A percentile compares a stretch with the other conserved stretches of the same genome.
Evolutionary conservation across 2,113 vertebrate species (phyloP).

Genomic region (Athene cunicularia): DNA sequence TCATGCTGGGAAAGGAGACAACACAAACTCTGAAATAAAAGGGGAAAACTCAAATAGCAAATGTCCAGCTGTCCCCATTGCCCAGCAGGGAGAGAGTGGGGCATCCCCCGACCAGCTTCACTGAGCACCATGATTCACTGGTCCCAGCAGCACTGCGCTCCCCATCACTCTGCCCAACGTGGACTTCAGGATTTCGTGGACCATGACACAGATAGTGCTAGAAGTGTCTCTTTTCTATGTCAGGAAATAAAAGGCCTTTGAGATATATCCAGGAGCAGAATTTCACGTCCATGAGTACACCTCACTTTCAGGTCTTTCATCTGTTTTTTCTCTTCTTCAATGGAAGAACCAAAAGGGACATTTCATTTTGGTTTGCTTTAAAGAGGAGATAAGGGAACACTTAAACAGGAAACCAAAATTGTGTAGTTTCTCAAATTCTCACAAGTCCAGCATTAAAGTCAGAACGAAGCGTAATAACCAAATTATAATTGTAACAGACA

Average conservation of each 20-base stretch:
- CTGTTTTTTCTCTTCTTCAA: neutral
- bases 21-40: accelerated
- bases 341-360: neutral
- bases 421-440: neutral
- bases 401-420: neutral
- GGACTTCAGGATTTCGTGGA: neutral
- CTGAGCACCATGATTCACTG: neutral
- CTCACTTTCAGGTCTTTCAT: neutral
- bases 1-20: neutral
- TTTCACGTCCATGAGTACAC: neutral
- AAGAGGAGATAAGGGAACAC: neutral
- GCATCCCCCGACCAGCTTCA: no score
- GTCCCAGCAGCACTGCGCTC: neutral
- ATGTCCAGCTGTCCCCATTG: neutral
- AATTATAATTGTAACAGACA: neutral
- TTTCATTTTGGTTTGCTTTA: neutral
- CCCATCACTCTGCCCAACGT: neutral
- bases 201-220: neutral
- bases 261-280: neutral
- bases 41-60: neutral
- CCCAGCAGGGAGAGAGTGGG: neutral
- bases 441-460: neutral
- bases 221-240: neutral
- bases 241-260: neutral
- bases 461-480: neutral